Evolutionary conservation across 2,888 invertebrate genomes (phyloP).

Genomic region (Crepidodera aurea): DNA sequence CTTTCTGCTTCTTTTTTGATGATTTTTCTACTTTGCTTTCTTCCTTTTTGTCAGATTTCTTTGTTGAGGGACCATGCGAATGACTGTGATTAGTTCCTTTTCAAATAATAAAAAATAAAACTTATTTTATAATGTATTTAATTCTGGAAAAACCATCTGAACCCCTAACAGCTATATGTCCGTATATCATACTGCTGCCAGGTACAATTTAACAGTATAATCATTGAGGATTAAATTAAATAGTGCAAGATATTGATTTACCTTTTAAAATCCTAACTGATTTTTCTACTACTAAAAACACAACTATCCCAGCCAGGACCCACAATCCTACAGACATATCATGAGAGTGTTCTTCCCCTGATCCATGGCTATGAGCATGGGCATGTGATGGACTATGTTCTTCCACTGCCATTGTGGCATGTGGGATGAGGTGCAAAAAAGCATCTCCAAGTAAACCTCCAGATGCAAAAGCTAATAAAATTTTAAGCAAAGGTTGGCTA

Average conservation of each 20-base stretch:
- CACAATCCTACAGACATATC: conserved; percentile 94
- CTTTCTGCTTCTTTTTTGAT: conserved; percentile 24
- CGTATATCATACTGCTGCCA: too few relatives aligned
- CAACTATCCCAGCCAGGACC: conserved; percentile 92
- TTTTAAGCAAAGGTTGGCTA: conserved; percentile 86
- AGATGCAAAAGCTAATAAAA: conserved; percentile 91
- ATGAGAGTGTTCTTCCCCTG: conserved; percentile 69
- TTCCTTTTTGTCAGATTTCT: not conserved
- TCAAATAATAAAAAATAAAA: not conserved
- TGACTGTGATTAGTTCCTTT: conserved; percentile 77
- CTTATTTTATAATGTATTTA: not conserved
- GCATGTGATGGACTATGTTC: conserved; percentile 61
- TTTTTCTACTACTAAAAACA: conserved; percentile 94
- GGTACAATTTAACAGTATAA: too few relatives aligned
- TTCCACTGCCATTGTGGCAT: conserved; percentile 77
- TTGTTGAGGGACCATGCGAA: conserved; percentile 30
- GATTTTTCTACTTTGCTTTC: conserved; percentile 5
- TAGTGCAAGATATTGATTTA: too few relatives aligned
- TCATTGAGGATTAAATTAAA: too few relatives aligned
- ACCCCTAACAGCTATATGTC: too few relatives aligned
- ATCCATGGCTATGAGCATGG: conserved; percentile 61
- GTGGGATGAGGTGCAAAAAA: conserved; percentile 97
- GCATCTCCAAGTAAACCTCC: conserved; percentile 98
- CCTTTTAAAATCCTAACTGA: conserved; percentile 85
- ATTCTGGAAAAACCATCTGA: too few relatives aligned